Conservation (phyloP, 2,888 invertebrate genomes). For the Cheilosia scutellata region DNA sequence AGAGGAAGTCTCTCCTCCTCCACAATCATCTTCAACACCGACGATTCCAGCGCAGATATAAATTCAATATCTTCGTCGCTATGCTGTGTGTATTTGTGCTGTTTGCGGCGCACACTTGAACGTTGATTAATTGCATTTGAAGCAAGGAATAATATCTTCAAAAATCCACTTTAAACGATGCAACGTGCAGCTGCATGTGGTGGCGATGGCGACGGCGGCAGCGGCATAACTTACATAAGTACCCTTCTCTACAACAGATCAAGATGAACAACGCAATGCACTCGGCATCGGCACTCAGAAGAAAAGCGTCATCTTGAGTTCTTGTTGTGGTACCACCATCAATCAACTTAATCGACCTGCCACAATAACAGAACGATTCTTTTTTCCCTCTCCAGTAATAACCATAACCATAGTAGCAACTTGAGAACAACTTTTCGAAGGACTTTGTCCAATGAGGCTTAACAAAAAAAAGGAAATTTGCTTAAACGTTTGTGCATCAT, state of each 20-base stretch:
- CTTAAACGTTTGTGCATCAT: slow-evolving; percentile 16
- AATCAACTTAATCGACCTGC: slow-evolving; percentile 74
- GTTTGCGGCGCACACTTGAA: slow-evolving; percentile 43
- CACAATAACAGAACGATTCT: slow-evolving; percentile 72
- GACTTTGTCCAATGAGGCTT: slow-evolving; percentile 14
- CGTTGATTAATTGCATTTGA: slow-evolving; percentile 65
- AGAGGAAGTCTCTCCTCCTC: slow-evolving; percentile 52
- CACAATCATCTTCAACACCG: slow-evolving; percentile 56
- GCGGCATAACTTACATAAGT: slow-evolving; percentile 1
- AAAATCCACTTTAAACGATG: slow-evolving; percentile 70
- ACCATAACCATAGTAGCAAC: neutral
- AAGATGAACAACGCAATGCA: slow-evolving; percentile 64
- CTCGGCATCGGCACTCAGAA: slow-evolving; percentile 27
- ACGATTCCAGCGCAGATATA: slow-evolving; percentile 30
- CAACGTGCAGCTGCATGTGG: slow-evolving; percentile 50
- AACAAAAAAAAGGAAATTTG: slow-evolving; percentile 12
- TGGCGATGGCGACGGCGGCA: neutral
- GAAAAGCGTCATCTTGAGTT: slow-evolving; percentile 55
- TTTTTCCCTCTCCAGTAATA: neutral
- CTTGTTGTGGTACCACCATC: slow-evolving; percentile 59
- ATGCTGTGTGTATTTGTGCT: slow-evolving; percentile 28
- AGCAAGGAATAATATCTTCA: slow-evolving; percentile 44
- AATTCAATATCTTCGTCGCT: slow-evolving; percentile 51
- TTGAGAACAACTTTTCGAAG: neutral
- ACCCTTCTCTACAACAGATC: slow-evolving; percentile 25